Evolutionary conservation across 2,113 vertebrate species (phyloP).

Genomic region (Saimiri boliviensis): DNA sequence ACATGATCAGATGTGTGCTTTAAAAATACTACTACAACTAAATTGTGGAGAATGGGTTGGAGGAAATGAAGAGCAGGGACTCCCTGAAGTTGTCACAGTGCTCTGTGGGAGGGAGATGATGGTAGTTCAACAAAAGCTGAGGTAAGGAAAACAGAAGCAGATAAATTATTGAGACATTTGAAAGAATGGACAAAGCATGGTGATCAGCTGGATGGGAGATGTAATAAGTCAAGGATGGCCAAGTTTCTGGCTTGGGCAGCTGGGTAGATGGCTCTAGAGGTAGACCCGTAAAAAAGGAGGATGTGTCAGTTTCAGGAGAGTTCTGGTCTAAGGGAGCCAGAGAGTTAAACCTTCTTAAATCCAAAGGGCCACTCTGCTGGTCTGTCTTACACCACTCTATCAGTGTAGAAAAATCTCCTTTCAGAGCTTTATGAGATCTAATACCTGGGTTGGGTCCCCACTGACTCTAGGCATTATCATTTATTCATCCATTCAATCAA

Average conservation of each 20-base stretch:
- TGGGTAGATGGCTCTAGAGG: neutral
- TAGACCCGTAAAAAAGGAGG: neutral
- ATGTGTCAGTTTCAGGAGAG: neutral
- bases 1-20: neutral
- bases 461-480: neutral
- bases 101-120: neutral
- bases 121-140: neutral
- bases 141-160: neutral
- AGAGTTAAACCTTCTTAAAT: neutral
- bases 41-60: neutral
- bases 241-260: neutral
- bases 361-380: neutral
- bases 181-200: neutral
- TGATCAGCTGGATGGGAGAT: neutral
- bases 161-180: neutral
- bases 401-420: neutral
- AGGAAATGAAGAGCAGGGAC: neutral
- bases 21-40: neutral
- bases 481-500: neutral
- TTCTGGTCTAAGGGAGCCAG: accelerated
- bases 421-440: neutral
- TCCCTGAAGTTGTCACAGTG: neutral
- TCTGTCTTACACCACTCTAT: neutral
- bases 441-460: neutral
- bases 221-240: neutral